Base-by-base conservation (phyloP, 2,888 invertebrate genomes). In the Neoitamus cyanurus region DNA sequence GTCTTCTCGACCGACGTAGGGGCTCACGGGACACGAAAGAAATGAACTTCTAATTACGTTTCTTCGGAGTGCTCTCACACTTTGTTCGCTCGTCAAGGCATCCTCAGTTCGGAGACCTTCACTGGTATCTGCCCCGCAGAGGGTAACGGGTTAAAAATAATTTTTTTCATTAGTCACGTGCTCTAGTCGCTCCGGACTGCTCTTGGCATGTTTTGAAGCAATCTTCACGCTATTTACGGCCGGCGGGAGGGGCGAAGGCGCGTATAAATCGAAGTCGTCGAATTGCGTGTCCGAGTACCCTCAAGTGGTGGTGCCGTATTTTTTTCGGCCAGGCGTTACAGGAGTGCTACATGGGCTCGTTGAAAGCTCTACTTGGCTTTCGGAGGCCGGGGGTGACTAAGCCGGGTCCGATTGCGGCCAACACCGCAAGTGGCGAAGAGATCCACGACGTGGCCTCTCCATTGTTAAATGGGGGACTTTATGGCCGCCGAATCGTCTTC, bases 1-100 rank as follows among this genome's bases (percentile, higher is more conserved):
- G n/a, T n/a, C 42, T n/a, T 28, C 77, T 36, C 30, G n/a, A 0
- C 30, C 42, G 42, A 15, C 30, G 42, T 15, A 20, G 48, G 42
- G 30, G 48, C 48, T 13, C 28, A 58, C 31, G 37, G 78, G 25
- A 31, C 28, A 4, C 30, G 30, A 1, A 48, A 42, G 78, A 58
- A 78, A 58, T 78, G 78, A 78, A 78, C 58, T 78, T 78, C 78
- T 78, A 78, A 78, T 78, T 78, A 78, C 48, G 58, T 78, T 78
- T 78, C 46, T 58, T 78, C 42, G 48, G 78, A 58, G 78, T 78
- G 58, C 31, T 78, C 78, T 78, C 78, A 78, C 78, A 78, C 78
- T 78, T 48, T 78, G 30, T 31, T 30, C 3, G 75, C 42, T 46
- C 42, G 75, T 75, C 75, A 75, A 75, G 42, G 42, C 75, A 36